phyloP scores from a whole-genome alignment of 2,888 invertebrate species.

The Celastrina argiolus region DNA sequence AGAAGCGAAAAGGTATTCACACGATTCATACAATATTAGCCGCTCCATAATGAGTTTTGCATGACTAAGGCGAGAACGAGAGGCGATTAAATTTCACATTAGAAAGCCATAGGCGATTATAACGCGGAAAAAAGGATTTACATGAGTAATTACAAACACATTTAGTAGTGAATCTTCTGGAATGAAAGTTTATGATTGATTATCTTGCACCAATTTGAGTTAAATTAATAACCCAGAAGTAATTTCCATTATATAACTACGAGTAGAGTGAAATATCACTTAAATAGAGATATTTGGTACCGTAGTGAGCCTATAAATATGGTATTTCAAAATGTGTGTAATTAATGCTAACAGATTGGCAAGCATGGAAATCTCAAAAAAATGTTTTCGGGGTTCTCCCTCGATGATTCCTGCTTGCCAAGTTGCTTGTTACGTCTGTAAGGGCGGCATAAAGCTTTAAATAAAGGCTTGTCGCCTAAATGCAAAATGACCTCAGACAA shows the following conservation, averaged over 20 bases:
- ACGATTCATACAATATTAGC: conserved; percentile 37
- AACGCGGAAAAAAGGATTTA: conserved; percentile 11
- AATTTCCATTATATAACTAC: no score
- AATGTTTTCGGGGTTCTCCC: no score
- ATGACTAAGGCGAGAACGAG: conserved; percentile 56
- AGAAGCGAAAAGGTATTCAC: conserved; percentile 30
- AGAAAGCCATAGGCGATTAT: conserved; percentile 45
- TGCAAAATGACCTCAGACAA: not conserved
- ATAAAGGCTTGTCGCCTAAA: not conserved
- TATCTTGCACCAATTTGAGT: no score
- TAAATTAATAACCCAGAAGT: no score
- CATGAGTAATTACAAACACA: conserved; percentile 1
- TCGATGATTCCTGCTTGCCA: no score
- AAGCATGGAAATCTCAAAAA: no score
- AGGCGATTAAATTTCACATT: conserved; percentile 54
- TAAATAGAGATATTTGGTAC: no score
- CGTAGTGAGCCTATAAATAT: no score
- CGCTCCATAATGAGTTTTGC: conserved; percentile 61
- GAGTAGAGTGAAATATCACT: no score
- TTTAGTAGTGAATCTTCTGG: not conserved
- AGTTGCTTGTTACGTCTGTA: no score
- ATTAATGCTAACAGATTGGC: no score
- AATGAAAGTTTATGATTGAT: not conserved
- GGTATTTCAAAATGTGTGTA: no score
- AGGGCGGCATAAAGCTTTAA: not conserved